A percentile compares a stretch with the other conserved stretches of the same genome.
Evolutionary conservation across 2,888 invertebrate species (phyloP).

Genomic region (Seira sanloemensis): DNA sequence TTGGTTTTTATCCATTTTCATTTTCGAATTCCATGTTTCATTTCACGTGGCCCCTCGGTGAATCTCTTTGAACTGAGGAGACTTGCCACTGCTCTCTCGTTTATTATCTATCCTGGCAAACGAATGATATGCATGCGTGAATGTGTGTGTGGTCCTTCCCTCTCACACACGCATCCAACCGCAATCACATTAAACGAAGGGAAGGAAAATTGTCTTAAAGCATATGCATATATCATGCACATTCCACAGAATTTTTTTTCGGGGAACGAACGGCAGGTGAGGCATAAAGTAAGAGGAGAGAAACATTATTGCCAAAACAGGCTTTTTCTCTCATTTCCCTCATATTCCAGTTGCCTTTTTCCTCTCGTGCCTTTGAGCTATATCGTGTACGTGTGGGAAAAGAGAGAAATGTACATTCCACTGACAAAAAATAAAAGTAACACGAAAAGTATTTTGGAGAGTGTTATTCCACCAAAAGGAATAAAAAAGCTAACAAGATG

Average conservation of each 20-base stretch:
- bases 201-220: background rate
- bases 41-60: slow-evolving; percentile 10
- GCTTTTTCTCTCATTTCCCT: slow-evolving; percentile 8
- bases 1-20: too few species aligned
- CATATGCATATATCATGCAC: background rate
- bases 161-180: slow-evolving; percentile 23
- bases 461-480: background rate
- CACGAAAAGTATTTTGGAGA: background rate
- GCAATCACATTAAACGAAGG: slow-evolving; percentile 22
- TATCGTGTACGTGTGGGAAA: background rate
- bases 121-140: background rate
- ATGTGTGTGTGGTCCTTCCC: slow-evolving; percentile 5
- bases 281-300: background rate
- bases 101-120: slow-evolving; percentile 8
- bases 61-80: background rate
- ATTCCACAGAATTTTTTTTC: background rate
- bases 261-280: background rate
- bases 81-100: slow-evolving; percentile 8
- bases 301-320: slow-evolving; percentile 2
- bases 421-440: background rate
- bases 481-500: background rate
- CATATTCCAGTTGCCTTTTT: background rate
- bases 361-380: background rate
- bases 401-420: background rate
- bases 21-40: background rate